phyloP scores from a whole-genome alignment of 2,797 vertebrate genomes.

The Antennarius maculatus region DNA sequence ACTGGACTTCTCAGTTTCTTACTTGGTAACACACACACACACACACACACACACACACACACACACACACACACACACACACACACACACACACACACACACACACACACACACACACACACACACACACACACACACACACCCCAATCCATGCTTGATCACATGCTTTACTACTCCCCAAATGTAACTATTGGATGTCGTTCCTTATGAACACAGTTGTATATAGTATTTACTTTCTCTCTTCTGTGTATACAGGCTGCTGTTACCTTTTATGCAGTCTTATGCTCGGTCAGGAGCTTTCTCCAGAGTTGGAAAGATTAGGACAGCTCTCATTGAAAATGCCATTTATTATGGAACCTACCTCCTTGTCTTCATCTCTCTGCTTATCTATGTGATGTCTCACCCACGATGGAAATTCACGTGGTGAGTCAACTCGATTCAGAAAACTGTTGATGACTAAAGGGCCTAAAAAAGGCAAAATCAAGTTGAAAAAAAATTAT shows the following conservation, averaged over 20 bases:
- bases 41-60: not conserved
- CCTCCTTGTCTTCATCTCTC: constrained; percentile 91
- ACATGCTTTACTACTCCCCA: not conserved
- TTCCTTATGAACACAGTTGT: not conserved
- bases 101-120: not conserved
- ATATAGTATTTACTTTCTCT: not conserved
- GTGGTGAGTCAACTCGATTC: constrained; percentile 80
- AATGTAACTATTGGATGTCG: not conserved
- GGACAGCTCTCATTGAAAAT: constrained; percentile 94
- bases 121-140: not conserved
- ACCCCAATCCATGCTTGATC: constrained; percentile 13
- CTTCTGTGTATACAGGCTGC: constrained; percentile 80
- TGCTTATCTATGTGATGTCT: constrained; percentile 91
- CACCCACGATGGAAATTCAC: constrained; percentile 87
- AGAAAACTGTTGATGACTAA: not conserved
- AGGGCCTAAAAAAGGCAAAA: not conserved
- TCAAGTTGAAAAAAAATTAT: not conserved
- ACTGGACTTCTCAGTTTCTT: constrained; percentile 96
- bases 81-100: not conserved
- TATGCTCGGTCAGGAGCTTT: constrained; percentile 93
- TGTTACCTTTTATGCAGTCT: constrained; percentile 96
- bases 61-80: not conserved
- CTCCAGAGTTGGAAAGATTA: constrained; percentile 91
- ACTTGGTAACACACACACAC: constrained; percentile 83
- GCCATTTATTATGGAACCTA: constrained; percentile 96